Conservation (phyloP, 2,797 vertebrate species). For the Sphaeramia orbicularis region DNA sequence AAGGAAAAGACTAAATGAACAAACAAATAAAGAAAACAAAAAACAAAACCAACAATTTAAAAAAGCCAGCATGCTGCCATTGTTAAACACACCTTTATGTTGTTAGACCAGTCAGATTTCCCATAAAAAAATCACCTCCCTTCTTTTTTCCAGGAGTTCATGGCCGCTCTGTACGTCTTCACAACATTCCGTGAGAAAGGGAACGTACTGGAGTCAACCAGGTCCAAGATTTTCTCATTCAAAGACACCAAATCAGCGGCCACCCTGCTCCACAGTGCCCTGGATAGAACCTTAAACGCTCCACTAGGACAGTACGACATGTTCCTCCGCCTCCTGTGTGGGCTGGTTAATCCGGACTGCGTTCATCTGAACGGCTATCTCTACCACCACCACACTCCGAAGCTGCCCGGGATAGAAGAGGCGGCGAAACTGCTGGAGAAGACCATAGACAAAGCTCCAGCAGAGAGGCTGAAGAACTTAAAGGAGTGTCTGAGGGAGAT, state of each 20-base stretch:
- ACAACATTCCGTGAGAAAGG: conserved; percentile 62
- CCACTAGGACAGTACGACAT: conserved; percentile 71
- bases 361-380: conserved; percentile 53
- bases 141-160: conserved; percentile 72
- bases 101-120: background rate
- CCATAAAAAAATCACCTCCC: background rate
- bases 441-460: background rate
- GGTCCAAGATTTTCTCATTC: conserved; percentile 10
- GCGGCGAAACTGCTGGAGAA: conserved; percentile 56
- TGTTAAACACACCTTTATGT: background rate
- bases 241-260: conserved; percentile 37
- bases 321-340: conserved; percentile 83
- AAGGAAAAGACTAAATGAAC: too few relatives aligned
- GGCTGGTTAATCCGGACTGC: conserved; percentile 64
- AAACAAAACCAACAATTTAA: too few relatives aligned
- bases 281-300: conserved; percentile 40
- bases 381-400: conserved; percentile 32
- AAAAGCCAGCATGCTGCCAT: background rate
- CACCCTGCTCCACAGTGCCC: conserved; percentile 62
- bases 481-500: conserved; percentile 77
- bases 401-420: conserved; percentile 43
- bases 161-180: conserved; percentile 82
- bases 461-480: conserved; percentile 65
- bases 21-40: too few relatives aligned
- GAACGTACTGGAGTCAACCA: conserved; percentile 64